Evolutionary conservation across 2,113 vertebrate genomes (phyloP), one percentile per base, ranked within the genome.

Genomic region (Chaenogobius annularis): DNA sequence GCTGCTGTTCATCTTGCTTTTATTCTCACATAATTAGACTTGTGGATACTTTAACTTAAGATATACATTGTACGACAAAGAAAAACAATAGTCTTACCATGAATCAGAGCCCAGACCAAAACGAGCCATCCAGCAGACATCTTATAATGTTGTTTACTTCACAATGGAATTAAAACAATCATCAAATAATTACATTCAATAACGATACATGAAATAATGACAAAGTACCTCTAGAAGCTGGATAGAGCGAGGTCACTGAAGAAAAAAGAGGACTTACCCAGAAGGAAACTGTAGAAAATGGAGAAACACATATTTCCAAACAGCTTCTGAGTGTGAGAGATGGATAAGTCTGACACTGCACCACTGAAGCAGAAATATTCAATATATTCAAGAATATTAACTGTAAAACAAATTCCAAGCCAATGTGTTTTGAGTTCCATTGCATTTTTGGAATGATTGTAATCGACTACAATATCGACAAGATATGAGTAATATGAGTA

Each of bases 101-200:
- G 72, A 47, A 71, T 55, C 67, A 84, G 40, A 35, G 63, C 13
- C 0, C 46, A 22, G 43, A 81, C 20, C 44, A 81, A 63, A 64
- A 17, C 0, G 0, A 70, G 8, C 0, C 6, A 56, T 43, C 23
- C 66, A 23, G 67, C 69, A 17, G 23, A 73, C 82, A 79, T 84
- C 17, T 40, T 12, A 7, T 3, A 46, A 1, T 10, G 44, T 46
- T 46, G 10, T 40, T 7, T 46, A 46, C 44, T 46, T 46, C 10
- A 46, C 44, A 46, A 11, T 46, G 10, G 10, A 9, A 10, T 46
- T 40, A 11, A 46, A 46, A 13, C 44, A 12, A 13, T 11, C 12
- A 46, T 10, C 10, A 3, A 13, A 13, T 11, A 46, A 46, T 46
- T 11, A 7, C 9, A 20, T 54, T 8, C n/a, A 54, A 2, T 10